These are phyloP conservation scores for Chloroceryle amazona DNA, from an alignment of 2,797 vertebrate species.

Conservation along the genomic window DNA sequence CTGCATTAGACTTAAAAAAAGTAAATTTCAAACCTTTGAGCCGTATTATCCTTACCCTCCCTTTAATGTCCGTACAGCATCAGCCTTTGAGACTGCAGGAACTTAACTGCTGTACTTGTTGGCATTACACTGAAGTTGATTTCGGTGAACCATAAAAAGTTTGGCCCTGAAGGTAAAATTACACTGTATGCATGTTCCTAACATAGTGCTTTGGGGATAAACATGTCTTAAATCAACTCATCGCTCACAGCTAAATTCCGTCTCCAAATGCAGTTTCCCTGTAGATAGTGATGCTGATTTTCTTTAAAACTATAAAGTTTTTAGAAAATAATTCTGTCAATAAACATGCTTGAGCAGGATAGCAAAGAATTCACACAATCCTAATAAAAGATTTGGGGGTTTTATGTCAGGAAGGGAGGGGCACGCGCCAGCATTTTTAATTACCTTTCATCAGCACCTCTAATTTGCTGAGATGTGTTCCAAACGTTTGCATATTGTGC, in stretches of 20 bases:
- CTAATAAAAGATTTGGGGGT: background rate
- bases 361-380: background rate
- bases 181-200: slow-evolving; percentile 85
- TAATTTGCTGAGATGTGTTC: background rate
- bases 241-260: slow-evolving; percentile 85
- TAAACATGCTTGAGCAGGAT: background rate
- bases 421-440: background rate
- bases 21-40: background rate
- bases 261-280: slow-evolving; percentile 61
- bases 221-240: slow-evolving; percentile 88
- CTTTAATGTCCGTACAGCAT: slow-evolving; percentile 10
- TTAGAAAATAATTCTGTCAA: slow-evolving; percentile 11
- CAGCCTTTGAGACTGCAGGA: slow-evolving; percentile 49
- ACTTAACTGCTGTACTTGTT: slow-evolving; percentile 47
- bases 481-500: background rate
- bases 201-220: slow-evolving; percentile 88
- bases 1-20: slow-evolving; percentile 13
- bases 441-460: background rate
- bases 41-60: slow-evolving; percentile 1
- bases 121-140: slow-evolving; percentile 78
- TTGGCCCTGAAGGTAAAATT: slow-evolving; percentile 86
- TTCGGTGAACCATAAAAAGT: slow-evolving; percentile 87
- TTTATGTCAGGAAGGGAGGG: background rate
- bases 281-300: slow-evolving; percentile 73
- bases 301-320: slow-evolving; percentile 70